Conservation (phyloP, 2,888 invertebrate genomes). For the Callyntrura guangdongensis region DNA sequence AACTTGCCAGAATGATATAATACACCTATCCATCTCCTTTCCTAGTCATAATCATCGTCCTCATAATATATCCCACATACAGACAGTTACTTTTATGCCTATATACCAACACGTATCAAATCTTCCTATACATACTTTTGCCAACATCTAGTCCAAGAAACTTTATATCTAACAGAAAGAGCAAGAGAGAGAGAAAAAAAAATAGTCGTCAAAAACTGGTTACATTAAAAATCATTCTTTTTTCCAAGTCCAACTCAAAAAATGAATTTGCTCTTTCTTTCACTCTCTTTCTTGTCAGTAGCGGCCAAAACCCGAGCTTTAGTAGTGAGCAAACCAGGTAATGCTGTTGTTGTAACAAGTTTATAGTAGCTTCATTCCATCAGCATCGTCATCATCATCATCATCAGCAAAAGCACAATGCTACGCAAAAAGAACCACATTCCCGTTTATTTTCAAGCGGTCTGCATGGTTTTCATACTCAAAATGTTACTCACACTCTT, state of each 20-base stretch:
- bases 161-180: neutral
- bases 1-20: slow-evolving; percentile 77
- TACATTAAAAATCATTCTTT: slow-evolving; percentile 70
- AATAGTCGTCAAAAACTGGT: slow-evolving; percentile 76
- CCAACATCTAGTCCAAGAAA: neutral
- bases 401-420: neutral
- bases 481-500: too few species aligned
- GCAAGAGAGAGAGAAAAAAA: slow-evolving; percentile 13
- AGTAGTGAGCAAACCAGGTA: neutral
- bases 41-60: slow-evolving; percentile 44
- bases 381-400: slow-evolving; percentile 26
- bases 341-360: slow-evolving; percentile 21
- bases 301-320: neutral
- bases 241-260: slow-evolving; percentile 41
- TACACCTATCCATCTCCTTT: slow-evolving; percentile 67
- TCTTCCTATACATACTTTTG: neutral
- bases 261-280: slow-evolving; percentile 47
- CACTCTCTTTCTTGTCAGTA: slow-evolving; percentile 56
- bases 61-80: neutral
- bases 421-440: slow-evolving; percentile 22
- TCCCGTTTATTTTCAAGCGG: slow-evolving; percentile 47
- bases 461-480: slow-evolving; percentile 12
- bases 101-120: neutral
- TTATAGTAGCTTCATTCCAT: slow-evolving; percentile 58
- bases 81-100: neutral